Base-by-base conservation (phyloP, 2,113 vertebrate species). In the Gasterosteus nipponicus region DNA sequence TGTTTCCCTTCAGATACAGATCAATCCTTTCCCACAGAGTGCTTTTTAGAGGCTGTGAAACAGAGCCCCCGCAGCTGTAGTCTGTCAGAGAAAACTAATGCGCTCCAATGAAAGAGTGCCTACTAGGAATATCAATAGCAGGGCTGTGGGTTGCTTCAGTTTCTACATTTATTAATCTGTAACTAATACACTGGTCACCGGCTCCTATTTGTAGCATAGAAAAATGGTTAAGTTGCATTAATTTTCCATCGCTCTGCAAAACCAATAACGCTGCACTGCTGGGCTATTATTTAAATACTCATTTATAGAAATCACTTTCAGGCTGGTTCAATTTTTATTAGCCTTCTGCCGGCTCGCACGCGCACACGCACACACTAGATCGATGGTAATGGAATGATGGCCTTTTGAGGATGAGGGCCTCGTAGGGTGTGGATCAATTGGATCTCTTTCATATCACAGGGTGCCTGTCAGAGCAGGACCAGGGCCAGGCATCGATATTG, bases 321-420 rank as follows among this genome's bases (percentile, higher is more conserved):
- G 92, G 67, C 93, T 94, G 92, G 87, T 93, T 93, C 92, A 92
- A 94, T 96, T 96, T 97, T 96, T 97, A 98, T 96, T 96, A 95
- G 93, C 93, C 92, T 94, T 89, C 89, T 92, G 95, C 93, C 94
- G 93, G 95, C 66, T 22, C 62, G 0, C 46, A 46, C 51, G 1
- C 69, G 54, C 81, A 72, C 86, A 75, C 76, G 77, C 69, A 63
- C 41, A 66, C 15, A 74, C 51, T 85, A 82, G 94, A 97, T 98
- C 96, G 95, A 98, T 97, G 94, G 92, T 96, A 97, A 97, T 93
- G 95, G 93, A 97, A 97, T 96, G 96, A 96, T 92, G 89, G 94
- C 94, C 93, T 95, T 94, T 96, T 96, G 95, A 96, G 95, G 96
- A 97, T 95, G 95, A 87, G 94, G 93, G 93, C 90, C 93, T 92